Evolutionary conservation across 2,797 vertebrate species (phyloP).

Genomic region (Tachyglossus aculeatus): DNA sequence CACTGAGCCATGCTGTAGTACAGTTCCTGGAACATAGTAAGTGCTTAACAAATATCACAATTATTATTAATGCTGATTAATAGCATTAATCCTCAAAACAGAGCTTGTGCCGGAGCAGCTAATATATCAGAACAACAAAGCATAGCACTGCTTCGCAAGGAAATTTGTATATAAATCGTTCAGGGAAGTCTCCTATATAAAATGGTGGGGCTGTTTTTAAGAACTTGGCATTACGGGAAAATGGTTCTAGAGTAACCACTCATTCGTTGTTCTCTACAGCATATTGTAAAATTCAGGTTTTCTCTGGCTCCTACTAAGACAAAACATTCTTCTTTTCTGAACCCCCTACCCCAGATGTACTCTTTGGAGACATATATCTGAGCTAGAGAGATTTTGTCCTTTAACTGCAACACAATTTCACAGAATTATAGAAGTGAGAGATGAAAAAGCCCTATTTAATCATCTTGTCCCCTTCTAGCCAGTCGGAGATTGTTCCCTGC

Average conservation of each 20-base stretch:
- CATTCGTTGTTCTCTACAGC: too few relatives aligned
- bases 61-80: constrained; percentile 59
- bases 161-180: constrained; percentile 57
- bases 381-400: constrained; percentile 6
- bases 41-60: too few relatives aligned
- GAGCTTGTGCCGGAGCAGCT: constrained; percentile 62
- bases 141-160: constrained; percentile 44
- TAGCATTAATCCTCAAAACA: constrained; percentile 55
- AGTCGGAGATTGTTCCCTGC: constrained; percentile 35
- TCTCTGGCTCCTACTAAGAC: too few relatives aligned
- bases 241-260: too few relatives aligned
- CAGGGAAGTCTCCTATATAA: too few relatives aligned
- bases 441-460: constrained; percentile 27
- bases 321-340: background rate
- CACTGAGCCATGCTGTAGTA: too few relatives aligned
- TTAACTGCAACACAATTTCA: constrained; percentile 20
- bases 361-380: background rate
- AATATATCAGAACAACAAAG: constrained; percentile 55
- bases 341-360: background rate
- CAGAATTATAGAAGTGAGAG: constrained; percentile 28
- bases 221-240: too few relatives aligned
- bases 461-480: constrained; percentile 9
- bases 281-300: background rate
- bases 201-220: too few relatives aligned
- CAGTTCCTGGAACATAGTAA: too few relatives aligned